Evolutionary conservation across 2,113 vertebrate species (phyloP), one percentile per base, ranked within the genome.

Genomic region (Saccopteryx bilineata): DNA sequence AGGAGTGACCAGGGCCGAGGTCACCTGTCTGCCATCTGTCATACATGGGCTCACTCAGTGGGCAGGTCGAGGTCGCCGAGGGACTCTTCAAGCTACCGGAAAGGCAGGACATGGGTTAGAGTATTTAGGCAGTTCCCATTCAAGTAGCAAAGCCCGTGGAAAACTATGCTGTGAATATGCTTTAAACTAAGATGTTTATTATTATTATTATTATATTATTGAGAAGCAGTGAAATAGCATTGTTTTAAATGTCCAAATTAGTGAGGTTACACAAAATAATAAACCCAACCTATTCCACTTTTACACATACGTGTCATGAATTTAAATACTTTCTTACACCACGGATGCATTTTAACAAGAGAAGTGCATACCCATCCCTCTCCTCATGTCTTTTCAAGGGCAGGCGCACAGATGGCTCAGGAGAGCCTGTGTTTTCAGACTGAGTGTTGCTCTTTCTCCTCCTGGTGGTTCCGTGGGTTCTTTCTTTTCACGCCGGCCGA

Each of bases 371-470:
- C 39, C n/a, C 12, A 2, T 86, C 18, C 26, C 54, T 66, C 21
- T 0, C 31, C 76, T 28, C 0, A 0, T 12, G 18, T 50, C 60
- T 60, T n/a, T 0, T 69, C 56, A 50, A 69, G 48, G 60, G 4
- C 10, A 24, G 28, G 26, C 24, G 9, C 63, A 12, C 0, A 1
- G 10, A 19, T 28, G 8, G 52, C 26, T 11, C 8, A 28, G 33
- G 21, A 84, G n/a, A 15, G 26, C 18, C 39, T 39, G 8, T 14
- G 33, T 24, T 46, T 9, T 10, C 58, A 21, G 48, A 19, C 48
- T 18, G n/a, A 7, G 9, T 5, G 1, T 14, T 12, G 79, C 23
- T 17, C 26, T n/a, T 60, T 13, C 50, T 61, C 26, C 28, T 80
- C 10, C 15, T 46, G 26, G 28, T 1, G 18, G 26, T 18, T 19